Evolutionary conservation across 2,888 invertebrate genomes (phyloP).

Genomic region (Hyalella azteca): DNA sequence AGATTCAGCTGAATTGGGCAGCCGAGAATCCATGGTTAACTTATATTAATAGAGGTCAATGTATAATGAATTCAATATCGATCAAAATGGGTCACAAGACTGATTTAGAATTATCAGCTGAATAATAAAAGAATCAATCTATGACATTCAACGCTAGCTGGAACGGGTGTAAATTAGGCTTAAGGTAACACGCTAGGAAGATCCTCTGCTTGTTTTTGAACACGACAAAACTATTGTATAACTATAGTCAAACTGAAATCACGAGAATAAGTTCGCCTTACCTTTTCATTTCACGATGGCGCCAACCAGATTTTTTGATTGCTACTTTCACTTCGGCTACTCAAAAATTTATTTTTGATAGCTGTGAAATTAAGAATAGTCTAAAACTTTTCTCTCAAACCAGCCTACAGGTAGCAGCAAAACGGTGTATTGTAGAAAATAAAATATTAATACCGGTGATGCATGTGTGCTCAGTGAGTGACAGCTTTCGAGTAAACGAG

Average conservation of each 20-base stretch:
- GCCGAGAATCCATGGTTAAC: no score
- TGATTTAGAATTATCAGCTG: background rate
- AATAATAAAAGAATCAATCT: background rate
- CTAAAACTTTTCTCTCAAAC: background rate
- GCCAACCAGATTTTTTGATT: background rate
- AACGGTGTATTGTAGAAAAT: no score
- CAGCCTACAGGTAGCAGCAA: no score
- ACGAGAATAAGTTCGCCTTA: background rate
- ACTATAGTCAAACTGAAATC: background rate
- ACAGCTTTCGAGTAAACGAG: background rate
- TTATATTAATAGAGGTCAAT: no score
- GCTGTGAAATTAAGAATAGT: background rate
- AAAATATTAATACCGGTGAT: background rate
- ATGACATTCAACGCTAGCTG: no score
- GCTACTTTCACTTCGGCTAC: background rate
- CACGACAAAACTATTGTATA: background rate
- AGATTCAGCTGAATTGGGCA: background rate
- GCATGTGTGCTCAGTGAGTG: background rate
- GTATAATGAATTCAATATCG: background rate
- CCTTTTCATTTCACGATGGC: slow-evolving; percentile 4
- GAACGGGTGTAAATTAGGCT: no score
- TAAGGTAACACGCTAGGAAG: no score
- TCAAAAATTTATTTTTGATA: background rate
- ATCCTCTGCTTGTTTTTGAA: background rate
- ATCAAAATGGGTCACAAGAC: background rate